phyloP scores from a whole-genome alignment of 2,797 vertebrate genomes.

The Muraenolepis orangiensis region DNA sequence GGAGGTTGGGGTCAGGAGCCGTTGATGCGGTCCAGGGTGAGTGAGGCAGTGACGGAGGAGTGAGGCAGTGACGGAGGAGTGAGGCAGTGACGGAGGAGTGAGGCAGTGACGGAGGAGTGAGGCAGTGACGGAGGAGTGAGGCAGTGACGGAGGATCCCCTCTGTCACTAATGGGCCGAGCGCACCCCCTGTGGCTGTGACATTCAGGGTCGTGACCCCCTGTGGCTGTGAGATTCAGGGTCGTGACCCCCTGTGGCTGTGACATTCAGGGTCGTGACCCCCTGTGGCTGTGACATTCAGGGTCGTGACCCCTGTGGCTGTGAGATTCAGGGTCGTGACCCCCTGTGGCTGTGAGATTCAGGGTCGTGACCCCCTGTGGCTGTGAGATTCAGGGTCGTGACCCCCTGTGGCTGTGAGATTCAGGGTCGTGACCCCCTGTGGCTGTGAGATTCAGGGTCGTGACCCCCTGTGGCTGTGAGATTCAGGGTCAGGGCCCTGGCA shows the following conservation, averaged over 20 bases:
- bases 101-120: no score
- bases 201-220: constrained; percentile 37
- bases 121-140: constrained; percentile 31
- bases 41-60: constrained; percentile 19
- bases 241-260: constrained; percentile 29
- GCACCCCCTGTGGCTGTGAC: constrained; percentile 37
- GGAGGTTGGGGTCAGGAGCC: constrained; percentile 43
- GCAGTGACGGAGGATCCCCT: constrained; percentile 24
- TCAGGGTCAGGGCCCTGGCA: constrained; percentile 39
- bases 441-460: no score
- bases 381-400: no score
- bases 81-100: constrained; percentile 33
- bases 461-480: constrained; percentile 39
- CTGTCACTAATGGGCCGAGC: constrained; percentile 48
- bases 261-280: constrained; percentile 37
- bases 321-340: no score
- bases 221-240: constrained; percentile 45
- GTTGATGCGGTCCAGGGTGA: constrained; percentile 41
- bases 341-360: constrained; percentile 42
- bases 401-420: constrained; percentile 42
- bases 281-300: constrained; percentile 43
- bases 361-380: constrained; percentile 37
- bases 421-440: constrained; percentile 33
- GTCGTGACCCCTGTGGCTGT: constrained; percentile 38
- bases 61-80: no score